Conservation (phyloP, 1,140 invertebrate species). For the Drosophila athabasca region DNA sequence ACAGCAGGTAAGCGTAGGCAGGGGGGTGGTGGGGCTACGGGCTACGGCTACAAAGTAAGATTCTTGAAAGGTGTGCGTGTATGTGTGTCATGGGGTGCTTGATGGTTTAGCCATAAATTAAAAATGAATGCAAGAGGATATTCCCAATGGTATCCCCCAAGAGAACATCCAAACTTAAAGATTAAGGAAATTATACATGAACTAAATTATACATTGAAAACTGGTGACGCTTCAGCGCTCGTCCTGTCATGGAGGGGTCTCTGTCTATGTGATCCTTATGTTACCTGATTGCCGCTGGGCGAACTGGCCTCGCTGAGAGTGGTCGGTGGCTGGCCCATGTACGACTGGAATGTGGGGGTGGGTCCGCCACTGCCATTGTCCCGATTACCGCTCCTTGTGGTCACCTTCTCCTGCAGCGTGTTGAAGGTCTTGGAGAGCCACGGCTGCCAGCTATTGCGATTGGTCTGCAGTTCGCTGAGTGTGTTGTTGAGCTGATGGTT, state of each 20-base stretch:
- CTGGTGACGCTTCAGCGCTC: conserved; percentile 24
- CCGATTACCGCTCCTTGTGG: conserved; percentile 64
- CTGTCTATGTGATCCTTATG: conserved; percentile 27
- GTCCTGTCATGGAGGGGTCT: conserved; percentile 30
- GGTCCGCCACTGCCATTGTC: conserved; percentile 49
- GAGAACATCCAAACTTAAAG: conserved; percentile 9
- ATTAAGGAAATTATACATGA: conserved; percentile 24
- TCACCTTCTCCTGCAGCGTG: conserved; percentile 81
- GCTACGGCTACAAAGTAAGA: conserved; percentile 42
- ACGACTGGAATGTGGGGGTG: conserved; percentile 80
- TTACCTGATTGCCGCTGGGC: conserved; percentile 82
- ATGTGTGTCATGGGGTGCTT: conserved; percentile 28
- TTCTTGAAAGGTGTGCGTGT: conserved; percentile 33
- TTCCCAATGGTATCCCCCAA: conserved; percentile 5
- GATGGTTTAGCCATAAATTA: conserved; percentile 53
- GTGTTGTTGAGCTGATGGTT: conserved; percentile 95
- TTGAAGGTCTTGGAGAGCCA: conserved; percentile 94
- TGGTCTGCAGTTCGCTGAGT: conserved; percentile 89
- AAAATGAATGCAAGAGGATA: conserved; percentile 44
- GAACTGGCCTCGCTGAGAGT: conserved; percentile 76
- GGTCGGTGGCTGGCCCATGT: conserved; percentile 67
- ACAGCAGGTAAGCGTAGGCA: conserved; percentile 11
- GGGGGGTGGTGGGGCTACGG: conserved; percentile 29
- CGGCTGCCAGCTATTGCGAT: conserved; percentile 90
- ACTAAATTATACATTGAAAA: conserved; percentile 31